These are phyloP conservation scores for Apis florea DNA, from an alignment of 1,140 invertebrate species.

Conservation along the genomic window DNA sequence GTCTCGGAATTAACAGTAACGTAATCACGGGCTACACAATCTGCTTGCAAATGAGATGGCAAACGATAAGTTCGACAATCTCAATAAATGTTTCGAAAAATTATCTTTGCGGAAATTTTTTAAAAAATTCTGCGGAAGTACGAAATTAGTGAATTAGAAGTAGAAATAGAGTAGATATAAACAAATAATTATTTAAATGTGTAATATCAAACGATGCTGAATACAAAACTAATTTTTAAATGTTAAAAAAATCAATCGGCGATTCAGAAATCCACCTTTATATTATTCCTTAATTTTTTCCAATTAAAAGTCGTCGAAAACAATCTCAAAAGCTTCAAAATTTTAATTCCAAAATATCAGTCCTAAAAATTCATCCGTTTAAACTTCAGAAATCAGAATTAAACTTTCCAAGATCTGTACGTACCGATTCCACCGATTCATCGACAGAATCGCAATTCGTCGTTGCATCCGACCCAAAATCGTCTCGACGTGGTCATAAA, in stretches of 20 bases:
- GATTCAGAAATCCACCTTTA: no score
- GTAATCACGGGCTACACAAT: conserved; percentile 15
- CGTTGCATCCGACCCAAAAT: neutral
- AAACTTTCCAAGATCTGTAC: neutral
- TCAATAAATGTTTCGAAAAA: neutral
- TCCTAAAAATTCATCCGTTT: no score
- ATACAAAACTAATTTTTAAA: no score
- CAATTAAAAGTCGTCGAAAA: no score
- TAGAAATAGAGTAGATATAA: no score
- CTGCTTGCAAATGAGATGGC: conserved; percentile 18
- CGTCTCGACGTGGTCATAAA: neutral
- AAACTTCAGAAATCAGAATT: neutral
- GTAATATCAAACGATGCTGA: no score
- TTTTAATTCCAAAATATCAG: no score
- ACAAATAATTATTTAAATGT: no score
- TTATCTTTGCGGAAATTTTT: no score
- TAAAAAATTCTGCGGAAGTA: neutral
- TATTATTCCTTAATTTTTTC: no score
- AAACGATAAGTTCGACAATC: neutral
- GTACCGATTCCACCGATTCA: neutral
- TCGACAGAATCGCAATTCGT: neutral
- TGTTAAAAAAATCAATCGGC: no score
- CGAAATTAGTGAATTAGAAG: neutral
- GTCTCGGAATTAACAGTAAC: conserved; percentile 32
- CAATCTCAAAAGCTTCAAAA: no score